Evolutionary conservation across 2,113 vertebrate species (phyloP).

Genomic region (Planiliza haematocheilus): DNA sequence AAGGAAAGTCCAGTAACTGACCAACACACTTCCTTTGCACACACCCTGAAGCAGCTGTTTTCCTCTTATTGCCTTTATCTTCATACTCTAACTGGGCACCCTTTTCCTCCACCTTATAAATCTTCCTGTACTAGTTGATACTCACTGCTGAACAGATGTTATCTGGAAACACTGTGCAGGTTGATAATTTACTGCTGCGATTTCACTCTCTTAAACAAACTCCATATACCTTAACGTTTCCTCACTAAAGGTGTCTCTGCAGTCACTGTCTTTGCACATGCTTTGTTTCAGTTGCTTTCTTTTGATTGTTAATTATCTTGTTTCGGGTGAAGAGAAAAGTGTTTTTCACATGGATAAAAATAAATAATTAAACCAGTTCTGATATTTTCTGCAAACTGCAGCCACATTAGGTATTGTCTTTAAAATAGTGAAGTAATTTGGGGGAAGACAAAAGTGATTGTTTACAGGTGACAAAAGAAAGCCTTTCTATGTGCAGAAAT

Average conservation of each 20-base stretch:
- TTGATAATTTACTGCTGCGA: neutral
- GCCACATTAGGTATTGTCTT: too few relatives aligned
- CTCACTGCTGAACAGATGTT: neutral
- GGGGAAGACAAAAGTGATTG: neutral
- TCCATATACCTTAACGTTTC: neutral
- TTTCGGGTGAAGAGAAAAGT: too few relatives aligned
- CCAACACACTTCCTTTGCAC: neutral
- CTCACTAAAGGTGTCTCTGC: neutral
- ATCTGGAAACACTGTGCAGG: neutral
- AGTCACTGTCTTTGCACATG: neutral
- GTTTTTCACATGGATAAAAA: neutral
- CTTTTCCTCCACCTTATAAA: conserved; percentile 9
- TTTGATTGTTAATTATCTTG: too few relatives aligned
- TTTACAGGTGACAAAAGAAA: neutral
- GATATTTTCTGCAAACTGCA: too few relatives aligned
- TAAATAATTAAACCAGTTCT: neutral
- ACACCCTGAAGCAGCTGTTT: conserved; percentile 17
- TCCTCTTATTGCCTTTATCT: conserved; percentile 29
- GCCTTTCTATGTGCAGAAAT: neutral
- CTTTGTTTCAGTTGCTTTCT: neutral
- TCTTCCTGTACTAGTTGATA: neutral
- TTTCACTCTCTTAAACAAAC: neutral
- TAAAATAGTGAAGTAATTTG: neutral
- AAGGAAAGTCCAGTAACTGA: conserved; percentile 87
- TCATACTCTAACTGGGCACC: neutral